phyloP scores from a whole-genome alignment of 92 coral and sea anemone genomes.

The Zoanthus sociatus region DNA sequence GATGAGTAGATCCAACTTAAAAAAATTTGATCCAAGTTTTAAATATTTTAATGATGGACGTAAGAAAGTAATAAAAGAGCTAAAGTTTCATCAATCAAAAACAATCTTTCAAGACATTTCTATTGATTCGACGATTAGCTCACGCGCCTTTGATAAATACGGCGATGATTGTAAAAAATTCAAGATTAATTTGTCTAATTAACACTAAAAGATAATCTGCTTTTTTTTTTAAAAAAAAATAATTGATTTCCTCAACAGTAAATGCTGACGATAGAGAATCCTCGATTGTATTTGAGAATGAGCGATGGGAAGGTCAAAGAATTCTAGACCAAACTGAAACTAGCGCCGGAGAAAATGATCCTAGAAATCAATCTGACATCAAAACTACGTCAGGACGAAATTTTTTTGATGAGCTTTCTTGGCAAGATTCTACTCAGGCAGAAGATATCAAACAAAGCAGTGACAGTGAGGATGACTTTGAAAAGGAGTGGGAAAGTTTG shows the following conservation, averaged over 20 bases:
- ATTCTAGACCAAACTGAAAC: constrained; percentile 11
- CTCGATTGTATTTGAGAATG: constrained; percentile 75
- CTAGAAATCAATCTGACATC: background rate
- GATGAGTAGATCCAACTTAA: no score
- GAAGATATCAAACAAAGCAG: constrained; percentile 45
- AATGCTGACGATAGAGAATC: constrained; percentile 92
- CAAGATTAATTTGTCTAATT: background rate
- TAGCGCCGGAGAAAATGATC: background rate
- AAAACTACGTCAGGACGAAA: background rate
- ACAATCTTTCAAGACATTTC: no score
- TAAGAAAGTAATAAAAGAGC: no score
- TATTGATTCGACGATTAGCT: no score
- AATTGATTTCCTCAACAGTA: constrained; percentile 39
- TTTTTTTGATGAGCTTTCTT: constrained; percentile 36
- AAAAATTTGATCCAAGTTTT: no score
- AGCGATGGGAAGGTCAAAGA: constrained; percentile 38
- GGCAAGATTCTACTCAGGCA: constrained; percentile 22
- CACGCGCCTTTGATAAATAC: no score
- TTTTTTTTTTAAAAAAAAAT: background rate
- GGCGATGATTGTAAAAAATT: no score
- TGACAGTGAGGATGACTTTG: constrained; percentile 82
- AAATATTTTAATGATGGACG: no score
- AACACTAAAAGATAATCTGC: background rate
- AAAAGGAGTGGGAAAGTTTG: constrained; percentile 64
- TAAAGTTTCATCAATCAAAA: no score